Conservation (phyloP, 2,113 vertebrate genomes). For the Onychostruthus taczanowskii region DNA sequence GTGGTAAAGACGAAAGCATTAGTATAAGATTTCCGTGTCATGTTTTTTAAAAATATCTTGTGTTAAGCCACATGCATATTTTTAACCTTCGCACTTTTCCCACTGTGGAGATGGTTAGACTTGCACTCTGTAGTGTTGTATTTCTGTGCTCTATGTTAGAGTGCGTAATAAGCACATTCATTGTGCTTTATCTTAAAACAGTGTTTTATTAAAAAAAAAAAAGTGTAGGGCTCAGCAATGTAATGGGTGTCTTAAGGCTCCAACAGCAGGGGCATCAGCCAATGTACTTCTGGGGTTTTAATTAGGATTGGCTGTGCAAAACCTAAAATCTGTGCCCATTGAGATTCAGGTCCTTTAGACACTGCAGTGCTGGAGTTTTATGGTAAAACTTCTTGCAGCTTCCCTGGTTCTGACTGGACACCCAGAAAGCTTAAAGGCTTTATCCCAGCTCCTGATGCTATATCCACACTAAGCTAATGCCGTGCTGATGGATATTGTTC, state of each 20-base stretch:
- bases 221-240: conserved; percentile 4
- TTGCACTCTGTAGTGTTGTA: conserved; percentile 73
- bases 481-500: neutral
- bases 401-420: conserved; percentile 6
- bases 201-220: conserved; percentile 68
- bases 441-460: neutral
- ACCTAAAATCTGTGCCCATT: neutral
- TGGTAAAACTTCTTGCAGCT: neutral
- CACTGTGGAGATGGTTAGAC: conserved; percentile 63
- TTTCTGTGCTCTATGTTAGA: conserved; percentile 98
- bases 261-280: conserved; percentile 11
- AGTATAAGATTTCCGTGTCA: neutral
- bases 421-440: neutral
- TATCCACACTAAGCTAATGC: neutral
- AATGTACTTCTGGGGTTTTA: neutral
- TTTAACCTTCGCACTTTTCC: conserved; percentile 56
- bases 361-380: conserved; percentile 8
- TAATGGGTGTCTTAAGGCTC: conserved; percentile 25
- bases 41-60: conserved; percentile 53
- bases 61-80: conserved; percentile 14
- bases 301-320: neutral
- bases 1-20: neutral
- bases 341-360: neutral
- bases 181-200: conserved; percentile 80
- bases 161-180: conserved; percentile 88